These are phyloP conservation scores for Clistopyga incitator DNA, from an alignment of 2,888 invertebrate species.

Conservation along the genomic window DNA sequence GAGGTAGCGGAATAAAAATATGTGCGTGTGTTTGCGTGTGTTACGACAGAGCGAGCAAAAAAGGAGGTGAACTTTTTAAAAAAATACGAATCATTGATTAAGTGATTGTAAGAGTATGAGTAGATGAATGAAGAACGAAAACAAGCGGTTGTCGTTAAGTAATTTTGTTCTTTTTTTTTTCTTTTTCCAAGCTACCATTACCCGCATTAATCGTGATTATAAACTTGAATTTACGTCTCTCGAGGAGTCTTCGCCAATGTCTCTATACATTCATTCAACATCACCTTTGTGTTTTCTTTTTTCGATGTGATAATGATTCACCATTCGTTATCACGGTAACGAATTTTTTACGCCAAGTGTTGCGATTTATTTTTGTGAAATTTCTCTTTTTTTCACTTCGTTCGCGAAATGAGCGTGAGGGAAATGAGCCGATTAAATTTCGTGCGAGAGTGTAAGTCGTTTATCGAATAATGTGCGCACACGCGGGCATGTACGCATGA, in stretches of 20 bases:
- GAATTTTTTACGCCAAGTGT: background rate
- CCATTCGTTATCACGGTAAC: background rate
- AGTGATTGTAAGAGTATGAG: constrained; percentile 58
- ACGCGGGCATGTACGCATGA: constrained; percentile 44
- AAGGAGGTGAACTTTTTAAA: constrained; percentile 28
- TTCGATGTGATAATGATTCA: constrained; percentile 27
- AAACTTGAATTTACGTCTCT: constrained; percentile 24
- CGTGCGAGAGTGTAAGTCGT: constrained; percentile 12
- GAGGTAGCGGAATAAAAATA: background rate
- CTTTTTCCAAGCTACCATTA: constrained; percentile 3
- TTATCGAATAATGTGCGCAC: constrained; percentile 37
- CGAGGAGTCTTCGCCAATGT: constrained; percentile 11
- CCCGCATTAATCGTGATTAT: constrained; percentile 24
- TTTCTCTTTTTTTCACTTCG: background rate
- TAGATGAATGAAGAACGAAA: constrained; percentile 41
- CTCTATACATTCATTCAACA: background rate
- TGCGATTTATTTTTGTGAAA: background rate
- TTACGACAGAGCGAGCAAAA: constrained; percentile 54
- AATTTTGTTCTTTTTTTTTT: background rate
- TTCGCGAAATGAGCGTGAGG: constrained; percentile 1
- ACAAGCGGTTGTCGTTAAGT: constrained; percentile 11
- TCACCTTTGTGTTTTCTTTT: background rate
- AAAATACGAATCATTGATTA: constrained; percentile 68
- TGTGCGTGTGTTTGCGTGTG: constrained; percentile 54
- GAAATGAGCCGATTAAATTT: constrained; percentile 18